Evolutionary conservation across 2,113 vertebrate species (phyloP).

Genomic region (Furnarius figulus): DNA sequence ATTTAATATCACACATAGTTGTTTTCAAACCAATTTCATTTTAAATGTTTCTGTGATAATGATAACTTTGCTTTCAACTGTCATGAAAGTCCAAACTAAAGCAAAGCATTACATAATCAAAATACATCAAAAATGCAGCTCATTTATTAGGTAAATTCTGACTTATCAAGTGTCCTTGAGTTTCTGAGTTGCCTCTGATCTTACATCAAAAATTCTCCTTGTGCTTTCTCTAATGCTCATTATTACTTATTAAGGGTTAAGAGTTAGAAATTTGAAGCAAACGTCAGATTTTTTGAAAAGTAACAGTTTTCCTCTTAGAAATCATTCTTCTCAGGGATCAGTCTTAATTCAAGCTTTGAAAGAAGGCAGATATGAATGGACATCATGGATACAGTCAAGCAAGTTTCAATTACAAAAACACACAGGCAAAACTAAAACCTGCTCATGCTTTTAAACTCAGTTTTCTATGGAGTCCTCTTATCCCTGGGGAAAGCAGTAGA

Average conservation of each 20-base stretch:
- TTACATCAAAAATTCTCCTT: constrained; percentile 51
- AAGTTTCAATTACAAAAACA: not conserved
- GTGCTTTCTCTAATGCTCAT: constrained; percentile 32
- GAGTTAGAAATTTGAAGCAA: constrained; percentile 45
- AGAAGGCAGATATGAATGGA: not conserved
- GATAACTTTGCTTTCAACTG: constrained; percentile 40
- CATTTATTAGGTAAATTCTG: constrained; percentile 64
- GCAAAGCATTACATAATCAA: constrained; percentile 10
- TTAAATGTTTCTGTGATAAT: constrained; percentile 47
- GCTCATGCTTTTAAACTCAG: not conserved
- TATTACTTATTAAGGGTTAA: constrained; percentile 51
- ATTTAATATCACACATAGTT: not conserved
- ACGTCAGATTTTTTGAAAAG: not conserved
- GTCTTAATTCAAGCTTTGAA: not conserved
- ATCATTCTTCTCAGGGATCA: constrained; percentile 13
- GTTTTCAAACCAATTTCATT: constrained; percentile 39
- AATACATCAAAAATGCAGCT: constrained; percentile 38
- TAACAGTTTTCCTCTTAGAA: constrained; percentile 4
- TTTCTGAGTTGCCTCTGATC: constrained; percentile 30
- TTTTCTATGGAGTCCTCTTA: not conserved
- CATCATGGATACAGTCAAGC: not conserved
- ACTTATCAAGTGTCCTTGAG: constrained; percentile 37
- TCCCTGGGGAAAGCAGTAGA: not conserved
- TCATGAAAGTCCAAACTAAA: constrained; percentile 19
- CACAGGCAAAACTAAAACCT: not conserved